Percentiles rank a stretch among this genome's conserved stretches.
These are phyloP conservation scores for Poeciliopsis infans DNA, from an alignment of 2,797 vertebrate species.

Conservation along the genomic window DNA sequence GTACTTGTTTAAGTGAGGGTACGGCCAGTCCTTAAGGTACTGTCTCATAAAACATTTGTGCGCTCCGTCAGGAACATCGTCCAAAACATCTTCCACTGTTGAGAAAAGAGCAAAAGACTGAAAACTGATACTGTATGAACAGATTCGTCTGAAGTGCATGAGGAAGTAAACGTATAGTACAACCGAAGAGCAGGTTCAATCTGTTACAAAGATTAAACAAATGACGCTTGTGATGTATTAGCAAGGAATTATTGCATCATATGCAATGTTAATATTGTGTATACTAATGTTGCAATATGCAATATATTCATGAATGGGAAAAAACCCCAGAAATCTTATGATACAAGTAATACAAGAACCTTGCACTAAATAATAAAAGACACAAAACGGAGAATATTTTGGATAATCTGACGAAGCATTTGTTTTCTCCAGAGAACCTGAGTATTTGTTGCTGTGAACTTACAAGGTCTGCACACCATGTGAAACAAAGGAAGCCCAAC, in stretches of 20 bases:
- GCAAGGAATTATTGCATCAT: not conserved
- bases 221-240: not conserved
- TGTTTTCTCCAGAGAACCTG: not conserved
- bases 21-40: constrained; percentile 89
- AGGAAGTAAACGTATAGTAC: not conserved
- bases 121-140: not conserved
- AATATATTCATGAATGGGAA: not conserved
- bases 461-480: constrained; percentile 89
- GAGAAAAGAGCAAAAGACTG: not conserved
- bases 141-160: not conserved
- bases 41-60: constrained; percentile 86
- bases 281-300: not conserved
- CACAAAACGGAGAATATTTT: not conserved
- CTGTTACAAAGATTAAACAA: not conserved
- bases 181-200: not conserved
- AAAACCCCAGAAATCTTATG: not conserved
- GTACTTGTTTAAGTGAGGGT: constrained; percentile 88
- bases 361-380: not conserved
- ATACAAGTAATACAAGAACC: not conserved
- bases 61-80: constrained; percentile 84
- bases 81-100: constrained; percentile 84
- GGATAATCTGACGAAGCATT: not conserved
- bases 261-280: not conserved
- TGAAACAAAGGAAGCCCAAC: constrained; percentile 88
- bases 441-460: constrained; percentile 49